Base-by-base conservation (phyloP, 2,797 vertebrate species). In the Hipposideros larvatus region DNA sequence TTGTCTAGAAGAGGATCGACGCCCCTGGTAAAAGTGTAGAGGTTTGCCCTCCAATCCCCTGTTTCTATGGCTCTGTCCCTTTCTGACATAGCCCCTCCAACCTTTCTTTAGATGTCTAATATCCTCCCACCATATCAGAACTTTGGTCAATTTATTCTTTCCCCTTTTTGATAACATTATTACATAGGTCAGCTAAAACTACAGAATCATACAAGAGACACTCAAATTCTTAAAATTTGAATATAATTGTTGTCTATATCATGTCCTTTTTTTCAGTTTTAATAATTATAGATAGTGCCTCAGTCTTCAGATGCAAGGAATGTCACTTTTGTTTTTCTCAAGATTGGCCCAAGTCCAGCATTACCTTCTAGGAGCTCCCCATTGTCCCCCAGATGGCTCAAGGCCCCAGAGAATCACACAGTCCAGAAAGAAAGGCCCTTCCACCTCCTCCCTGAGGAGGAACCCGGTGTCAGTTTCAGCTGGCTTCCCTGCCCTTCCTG, bases 211-310 rank as follows among this genome's bases (percentile, higher is more conserved):
- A 63, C 28, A 65, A 85, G 31, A 86, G 37, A 59, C 11, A 77
- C 15, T 68, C 55, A 66, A 87, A 89, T 93, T 94, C 26, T 87
- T 96, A 78, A 85, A 71, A 82, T 5, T 19, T 92, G 14, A 26
- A 31, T 77, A 85, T 53, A 26, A 85, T 51, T 57, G 7, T 91
- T 93, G 89, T 83, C 68, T 63, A n/a, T 46, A 74, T 59, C 10
- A 92, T 21, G 66, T 70, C 34, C 7, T 73, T 59, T 94, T 94
- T 93, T n/a, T 46, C 53, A 24, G 19, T 15, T 75, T 18, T 41
- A 65, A 57, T 92, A 21, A 85, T 94, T 84, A 21, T 37, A 73
- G 34, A 57, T 1, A 75, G 21, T 74, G 8, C 34, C 59, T 95
- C 21, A 43, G 59, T 65, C 75, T 92, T 84, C 73, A 87, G 22